Conservation (phyloP, 2,113 vertebrate genomes). For the Oriolus oriolus region DNA sequence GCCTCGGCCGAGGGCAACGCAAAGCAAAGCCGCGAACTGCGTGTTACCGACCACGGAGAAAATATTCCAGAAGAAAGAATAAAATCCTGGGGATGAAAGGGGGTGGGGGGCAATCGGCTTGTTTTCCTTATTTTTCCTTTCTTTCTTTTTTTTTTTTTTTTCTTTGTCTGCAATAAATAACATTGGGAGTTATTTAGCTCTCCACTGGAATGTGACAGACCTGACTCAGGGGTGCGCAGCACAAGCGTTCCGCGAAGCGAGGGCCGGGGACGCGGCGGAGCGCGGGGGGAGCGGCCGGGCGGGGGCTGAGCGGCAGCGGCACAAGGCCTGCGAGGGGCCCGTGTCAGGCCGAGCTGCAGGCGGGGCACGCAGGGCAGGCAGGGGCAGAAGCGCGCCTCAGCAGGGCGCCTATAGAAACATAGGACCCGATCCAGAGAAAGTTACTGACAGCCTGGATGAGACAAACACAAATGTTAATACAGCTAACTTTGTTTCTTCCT, state of each 20-base stretch:
- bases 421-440: not conserved
- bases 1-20: not conserved
- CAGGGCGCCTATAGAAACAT: not conserved
- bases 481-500: not conserved
- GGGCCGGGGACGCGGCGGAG: not conserved
- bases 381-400: not conserved
- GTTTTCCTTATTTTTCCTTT: not conserved
- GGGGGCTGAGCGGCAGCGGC: not conserved
- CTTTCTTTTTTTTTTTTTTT: no score
- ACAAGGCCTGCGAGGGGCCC: not conserved
- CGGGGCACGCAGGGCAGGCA: not conserved
- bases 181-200: not conserved
- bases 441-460: not conserved
- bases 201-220: not conserved
- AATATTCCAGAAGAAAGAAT: not conserved
- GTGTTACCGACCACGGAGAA: not conserved
- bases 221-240: not conserved
- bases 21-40: not conserved
- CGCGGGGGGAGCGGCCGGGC: not conserved
- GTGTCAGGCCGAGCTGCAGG: not conserved
- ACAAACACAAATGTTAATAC: not conserved
- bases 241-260: rapidly evolving
- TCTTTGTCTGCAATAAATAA: not conserved
- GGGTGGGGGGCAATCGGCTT: not conserved
- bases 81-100: not conserved